Percentiles rank a stretch among this genome's conserved stretches.
These are phyloP conservation scores for Leptothorax acervorum DNA, from an alignment of 2,888 invertebrate genomes.

Conservation along the genomic window DNA sequence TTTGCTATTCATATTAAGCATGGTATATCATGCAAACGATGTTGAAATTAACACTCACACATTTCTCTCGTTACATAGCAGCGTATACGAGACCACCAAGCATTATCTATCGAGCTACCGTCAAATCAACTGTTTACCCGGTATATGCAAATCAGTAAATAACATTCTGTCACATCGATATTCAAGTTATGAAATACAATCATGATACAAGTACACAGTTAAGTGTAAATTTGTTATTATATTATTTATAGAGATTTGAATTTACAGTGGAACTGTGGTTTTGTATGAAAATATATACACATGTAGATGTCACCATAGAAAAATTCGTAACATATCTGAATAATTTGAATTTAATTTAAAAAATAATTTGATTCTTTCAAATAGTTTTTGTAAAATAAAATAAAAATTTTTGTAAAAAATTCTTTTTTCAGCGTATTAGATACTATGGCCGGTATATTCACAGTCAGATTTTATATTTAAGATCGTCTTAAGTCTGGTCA, in stretches of 20 bases:
- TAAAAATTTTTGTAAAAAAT: neutral
- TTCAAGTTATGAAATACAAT: constrained; percentile 3
- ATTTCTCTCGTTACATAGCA: constrained; percentile 4
- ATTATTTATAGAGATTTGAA: neutral
- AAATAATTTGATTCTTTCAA: neutral
- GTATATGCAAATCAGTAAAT: constrained; percentile 10
- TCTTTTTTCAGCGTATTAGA: no score
- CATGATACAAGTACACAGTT: neutral
- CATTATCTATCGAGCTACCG: constrained; percentile 7
- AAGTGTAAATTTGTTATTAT: neutral
- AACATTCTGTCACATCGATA: neutral
- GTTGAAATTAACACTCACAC: constrained; percentile 35
- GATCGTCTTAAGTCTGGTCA: no score
- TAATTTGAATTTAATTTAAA: neutral
- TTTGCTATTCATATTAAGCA: constrained; percentile 4
- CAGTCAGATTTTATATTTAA: no score
- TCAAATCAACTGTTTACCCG: neutral
- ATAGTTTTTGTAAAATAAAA: neutral
- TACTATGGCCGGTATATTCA: no score
- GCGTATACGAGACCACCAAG: constrained; percentile 4
- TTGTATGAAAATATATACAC: neutral
- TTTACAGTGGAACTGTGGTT: neutral
- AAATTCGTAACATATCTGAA: neutral
- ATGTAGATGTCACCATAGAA: neutral
- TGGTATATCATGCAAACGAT: constrained; percentile 11